Conservation (phyloP, 2,797 vertebrate species). For the Myotis daubentonii region DNA sequence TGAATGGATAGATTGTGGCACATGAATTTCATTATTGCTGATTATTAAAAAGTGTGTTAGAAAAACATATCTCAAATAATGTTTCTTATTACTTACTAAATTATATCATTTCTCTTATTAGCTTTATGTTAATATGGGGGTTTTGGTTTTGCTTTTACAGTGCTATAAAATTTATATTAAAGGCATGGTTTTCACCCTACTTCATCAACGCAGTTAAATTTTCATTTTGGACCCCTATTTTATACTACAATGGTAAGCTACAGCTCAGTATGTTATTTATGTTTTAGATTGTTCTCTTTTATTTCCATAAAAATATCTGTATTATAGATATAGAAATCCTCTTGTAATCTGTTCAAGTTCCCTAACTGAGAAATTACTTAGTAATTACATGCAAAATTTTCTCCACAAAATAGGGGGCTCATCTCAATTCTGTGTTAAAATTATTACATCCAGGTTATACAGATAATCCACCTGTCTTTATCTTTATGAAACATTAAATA, state of each 20-base stretch:
- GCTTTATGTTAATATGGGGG: neutral
- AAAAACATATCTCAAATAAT: constrained; percentile 25
- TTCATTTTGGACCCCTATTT: constrained; percentile 67
- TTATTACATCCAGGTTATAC: neutral
- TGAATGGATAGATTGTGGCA: neutral
- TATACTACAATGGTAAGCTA: constrained; percentile 84
- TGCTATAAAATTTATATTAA: constrained; percentile 49
- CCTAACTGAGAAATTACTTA: neutral
- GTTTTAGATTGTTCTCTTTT: constrained; percentile 25
- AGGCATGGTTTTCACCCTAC: constrained; percentile 71
- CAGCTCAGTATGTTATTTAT: neutral
- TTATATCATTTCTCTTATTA: neutral
- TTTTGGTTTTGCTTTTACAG: constrained; percentile 70
- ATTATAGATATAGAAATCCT: neutral
- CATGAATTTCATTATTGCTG: neutral
- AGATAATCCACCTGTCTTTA: neutral
- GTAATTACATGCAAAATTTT: neutral
- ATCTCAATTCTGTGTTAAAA: neutral
- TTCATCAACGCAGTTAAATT: constrained; percentile 62
- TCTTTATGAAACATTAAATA: neutral
- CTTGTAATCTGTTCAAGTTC: neutral
- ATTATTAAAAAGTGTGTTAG: neutral
- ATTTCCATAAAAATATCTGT: neutral
- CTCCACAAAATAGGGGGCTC: neutral
- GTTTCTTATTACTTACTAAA: neutral